A percentile compares a stretch with the other conserved stretches of the same genome.
phyloP scores from a whole-genome alignment of 2,797 vertebrate species.

The Cottoperca gobio region DNA sequence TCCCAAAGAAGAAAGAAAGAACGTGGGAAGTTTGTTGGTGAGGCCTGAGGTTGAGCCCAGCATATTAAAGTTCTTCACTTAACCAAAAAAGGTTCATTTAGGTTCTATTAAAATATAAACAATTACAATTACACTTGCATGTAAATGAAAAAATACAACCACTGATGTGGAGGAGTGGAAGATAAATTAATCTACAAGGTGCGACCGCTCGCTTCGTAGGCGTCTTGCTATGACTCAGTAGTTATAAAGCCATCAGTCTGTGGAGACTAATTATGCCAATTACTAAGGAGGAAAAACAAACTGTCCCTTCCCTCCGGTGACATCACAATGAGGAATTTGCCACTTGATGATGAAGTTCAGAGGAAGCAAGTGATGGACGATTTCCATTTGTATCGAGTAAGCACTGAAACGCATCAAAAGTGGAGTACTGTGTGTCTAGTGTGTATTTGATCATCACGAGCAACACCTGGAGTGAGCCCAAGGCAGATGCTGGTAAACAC shows the following conservation, averaged over 20 bases:
- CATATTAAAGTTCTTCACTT: neutral
- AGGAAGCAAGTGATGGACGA: slow-evolving; percentile 47
- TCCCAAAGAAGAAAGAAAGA: neutral
- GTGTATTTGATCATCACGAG: slow-evolving; percentile 32
- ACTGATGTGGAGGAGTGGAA: slow-evolving; percentile 12
- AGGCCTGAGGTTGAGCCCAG: neutral
- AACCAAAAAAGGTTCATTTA: neutral
- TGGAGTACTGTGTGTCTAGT: neutral
- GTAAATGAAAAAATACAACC: slow-evolving; percentile 19
- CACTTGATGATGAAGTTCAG: slow-evolving; percentile 60
- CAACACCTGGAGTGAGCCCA: slow-evolving; percentile 60
- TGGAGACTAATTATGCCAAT: slow-evolving; percentile 70
- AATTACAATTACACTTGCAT: slow-evolving; percentile 23
- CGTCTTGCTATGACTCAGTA: slow-evolving; percentile 36
- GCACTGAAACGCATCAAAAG: slow-evolving; percentile 30
- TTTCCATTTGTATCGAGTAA: slow-evolving; percentile 59
- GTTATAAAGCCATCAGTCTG: slow-evolving; percentile 59
- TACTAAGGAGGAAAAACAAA: slow-evolving; percentile 63
- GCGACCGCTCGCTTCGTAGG: slow-evolving; percentile 21
- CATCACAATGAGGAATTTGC: slow-evolving; percentile 75
- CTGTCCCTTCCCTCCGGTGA: slow-evolving; percentile 51
- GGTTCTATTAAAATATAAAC: neutral
- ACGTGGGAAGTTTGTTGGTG: neutral
- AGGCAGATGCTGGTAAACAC: slow-evolving; percentile 60
- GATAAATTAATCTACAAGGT: slow-evolving; percentile 35